A percentile compares a stretch with the other conserved stretches of the same genome.
phyloP scores from a whole-genome alignment of 2,888 invertebrate genomes.

The Tortricodes alternella region DNA sequence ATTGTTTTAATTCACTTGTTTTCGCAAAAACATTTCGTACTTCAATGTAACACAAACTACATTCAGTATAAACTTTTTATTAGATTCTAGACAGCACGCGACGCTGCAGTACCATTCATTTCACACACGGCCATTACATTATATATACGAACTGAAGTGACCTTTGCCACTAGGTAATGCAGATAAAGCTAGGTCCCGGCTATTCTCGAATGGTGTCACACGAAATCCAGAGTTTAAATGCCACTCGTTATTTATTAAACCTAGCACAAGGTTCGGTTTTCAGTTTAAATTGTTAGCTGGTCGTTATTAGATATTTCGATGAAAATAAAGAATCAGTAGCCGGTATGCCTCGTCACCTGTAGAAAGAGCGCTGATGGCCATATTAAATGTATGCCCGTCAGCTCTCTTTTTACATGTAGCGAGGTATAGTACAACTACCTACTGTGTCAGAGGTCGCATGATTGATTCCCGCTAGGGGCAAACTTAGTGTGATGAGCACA shows the following conservation, averaged over 20 bases:
- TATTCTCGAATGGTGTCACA: constrained; percentile 53
- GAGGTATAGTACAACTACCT: no score
- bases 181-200: constrained; percentile 55
- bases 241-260: constrained; percentile 28
- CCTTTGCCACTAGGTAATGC: constrained; percentile 48
- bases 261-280: neutral
- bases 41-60: neutral
- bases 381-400: no score
- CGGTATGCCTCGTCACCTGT: no score
- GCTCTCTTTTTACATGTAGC: no score
- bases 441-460: no score
- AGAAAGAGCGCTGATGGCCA: no score
- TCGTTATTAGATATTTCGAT: no score
- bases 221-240: constrained; percentile 42
- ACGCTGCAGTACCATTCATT: constrained; percentile 50
- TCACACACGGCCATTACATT: constrained; percentile 38
- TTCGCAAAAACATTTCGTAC: neutral
- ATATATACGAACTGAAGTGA: constrained; percentile 46
- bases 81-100: constrained; percentile 44
- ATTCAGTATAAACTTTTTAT: neutral
- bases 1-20: no score
- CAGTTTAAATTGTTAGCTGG: neutral
- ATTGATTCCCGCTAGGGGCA: no score
- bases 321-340: no score
- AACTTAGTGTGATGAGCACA: no score